Conservation (phyloP, 2,797 vertebrate genomes). For the Enteromius anoplus region DNA sequence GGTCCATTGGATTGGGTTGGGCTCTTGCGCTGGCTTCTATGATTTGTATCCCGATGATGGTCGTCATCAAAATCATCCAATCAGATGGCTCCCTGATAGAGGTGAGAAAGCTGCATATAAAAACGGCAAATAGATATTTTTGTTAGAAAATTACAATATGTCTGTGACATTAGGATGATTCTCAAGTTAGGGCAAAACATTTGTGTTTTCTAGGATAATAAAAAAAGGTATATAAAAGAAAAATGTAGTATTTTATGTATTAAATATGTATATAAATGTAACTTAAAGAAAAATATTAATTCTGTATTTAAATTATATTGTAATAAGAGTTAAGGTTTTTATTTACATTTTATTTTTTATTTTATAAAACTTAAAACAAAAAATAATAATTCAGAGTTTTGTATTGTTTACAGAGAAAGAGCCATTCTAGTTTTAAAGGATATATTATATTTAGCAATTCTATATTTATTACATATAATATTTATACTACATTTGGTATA, state of each 20-base stretch:
- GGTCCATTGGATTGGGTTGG: slow-evolving; percentile 96
- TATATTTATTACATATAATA: no score
- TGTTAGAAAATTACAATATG: background rate
- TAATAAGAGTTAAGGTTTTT: no score
- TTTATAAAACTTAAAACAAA: no score
- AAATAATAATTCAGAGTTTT: no score
- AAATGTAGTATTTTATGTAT: background rate
- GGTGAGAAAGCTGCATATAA: slow-evolving; percentile 70
- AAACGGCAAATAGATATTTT: background rate
- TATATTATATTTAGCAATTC: no score
- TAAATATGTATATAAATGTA: background rate
- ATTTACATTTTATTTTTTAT: no score
- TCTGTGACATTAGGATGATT: background rate
- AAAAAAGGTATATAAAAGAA: background rate
- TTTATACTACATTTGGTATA: no score
- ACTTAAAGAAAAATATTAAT: no score
- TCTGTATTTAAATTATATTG: no score
- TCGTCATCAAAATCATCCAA: slow-evolving; percentile 91
- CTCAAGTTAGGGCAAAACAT: background rate
- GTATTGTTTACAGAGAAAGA: no score
- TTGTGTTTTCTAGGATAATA: background rate
- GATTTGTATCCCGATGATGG: slow-evolving; percentile 95
- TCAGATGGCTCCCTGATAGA: slow-evolving; percentile 92
- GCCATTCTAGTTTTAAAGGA: no score
- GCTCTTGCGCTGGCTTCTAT: slow-evolving; percentile 91